These are phyloP conservation scores for Anas georgica DNA, from an alignment of 2,797 vertebrate genomes.

Conservation along the genomic window DNA sequence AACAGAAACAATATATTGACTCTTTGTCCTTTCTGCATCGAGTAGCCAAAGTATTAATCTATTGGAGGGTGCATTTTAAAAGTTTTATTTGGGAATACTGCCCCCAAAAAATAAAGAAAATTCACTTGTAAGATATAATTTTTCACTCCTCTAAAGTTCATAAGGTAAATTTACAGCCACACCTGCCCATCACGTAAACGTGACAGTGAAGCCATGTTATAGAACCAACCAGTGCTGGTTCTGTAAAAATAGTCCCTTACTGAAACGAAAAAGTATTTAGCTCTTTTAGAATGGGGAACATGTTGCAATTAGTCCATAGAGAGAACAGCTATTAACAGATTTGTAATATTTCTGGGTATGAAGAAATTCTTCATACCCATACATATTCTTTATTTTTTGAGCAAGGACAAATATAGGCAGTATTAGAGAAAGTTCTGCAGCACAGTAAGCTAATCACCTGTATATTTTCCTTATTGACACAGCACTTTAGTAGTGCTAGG, in stretches of 20 bases:
- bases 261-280: not conserved
- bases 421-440: not conserved
- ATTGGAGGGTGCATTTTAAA: not conserved
- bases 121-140: not conserved
- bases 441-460: not conserved
- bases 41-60: not conserved
- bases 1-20: not conserved
- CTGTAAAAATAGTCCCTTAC: not conserved
- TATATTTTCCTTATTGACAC: not conserved
- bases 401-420: not conserved
- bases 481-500: not conserved
- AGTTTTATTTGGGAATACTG: not conserved
- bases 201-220: rapidly evolving
- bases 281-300: not conserved
- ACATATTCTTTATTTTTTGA: not conserved
- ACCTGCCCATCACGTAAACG: not conserved
- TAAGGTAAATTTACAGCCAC: not conserved
- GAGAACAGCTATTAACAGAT: not conserved
- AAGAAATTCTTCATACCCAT: not conserved
- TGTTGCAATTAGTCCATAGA: not conserved
- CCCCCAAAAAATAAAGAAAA: not conserved
- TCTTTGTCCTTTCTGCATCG: not conserved
- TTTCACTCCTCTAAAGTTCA: not conserved
- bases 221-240: not conserved
- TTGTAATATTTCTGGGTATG: not conserved